Percentiles rank a stretch among this genome's conserved stretches.
phyloP scores from a whole-genome alignment of 2,888 invertebrate species.

The Argyra leucocephala region DNA sequence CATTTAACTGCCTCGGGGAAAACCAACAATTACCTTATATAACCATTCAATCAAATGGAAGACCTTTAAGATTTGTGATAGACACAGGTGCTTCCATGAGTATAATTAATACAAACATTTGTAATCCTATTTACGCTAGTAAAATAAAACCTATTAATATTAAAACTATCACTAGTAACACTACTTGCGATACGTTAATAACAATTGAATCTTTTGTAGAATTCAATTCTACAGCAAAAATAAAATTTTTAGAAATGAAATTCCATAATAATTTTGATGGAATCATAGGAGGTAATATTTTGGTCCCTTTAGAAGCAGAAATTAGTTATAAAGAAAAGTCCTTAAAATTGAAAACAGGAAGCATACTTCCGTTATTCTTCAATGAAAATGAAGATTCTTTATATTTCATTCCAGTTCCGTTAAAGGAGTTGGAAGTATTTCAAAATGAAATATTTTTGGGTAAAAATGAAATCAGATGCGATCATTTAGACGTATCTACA shows the following conservation, averaged over 20 bases:
- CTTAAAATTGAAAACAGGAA: neutral
- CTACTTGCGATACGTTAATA: neutral
- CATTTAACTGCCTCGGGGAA: neutral
- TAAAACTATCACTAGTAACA: neutral
- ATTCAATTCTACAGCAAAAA: neutral
- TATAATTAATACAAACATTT: constrained; percentile 7
- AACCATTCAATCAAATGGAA: neutral
- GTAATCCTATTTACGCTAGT: neutral
- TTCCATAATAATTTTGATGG: too few relatives aligned
- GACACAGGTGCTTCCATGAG: constrained; percentile 4
- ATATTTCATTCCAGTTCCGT: constrained; percentile 11
- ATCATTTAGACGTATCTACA: constrained; percentile 14
- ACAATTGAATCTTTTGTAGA: constrained; percentile 2
- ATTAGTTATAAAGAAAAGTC: constrained; percentile 9
- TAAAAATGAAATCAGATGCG: neutral
- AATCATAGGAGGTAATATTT: neutral
- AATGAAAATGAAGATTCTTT: constrained; percentile 16
- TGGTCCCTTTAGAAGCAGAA: neutral
- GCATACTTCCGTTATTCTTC: constrained; percentile 8
- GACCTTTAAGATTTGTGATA: neutral
- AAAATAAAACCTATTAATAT: neutral
- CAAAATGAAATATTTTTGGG: constrained; percentile 2
- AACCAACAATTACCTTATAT: neutral
- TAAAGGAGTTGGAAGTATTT: constrained; percentile 11
- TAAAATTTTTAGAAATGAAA: neutral